Evolutionary conservation across 2,113 vertebrate genomes (phyloP), one percentile per base, ranked within the genome.

Genomic region (Columbina picui): DNA sequence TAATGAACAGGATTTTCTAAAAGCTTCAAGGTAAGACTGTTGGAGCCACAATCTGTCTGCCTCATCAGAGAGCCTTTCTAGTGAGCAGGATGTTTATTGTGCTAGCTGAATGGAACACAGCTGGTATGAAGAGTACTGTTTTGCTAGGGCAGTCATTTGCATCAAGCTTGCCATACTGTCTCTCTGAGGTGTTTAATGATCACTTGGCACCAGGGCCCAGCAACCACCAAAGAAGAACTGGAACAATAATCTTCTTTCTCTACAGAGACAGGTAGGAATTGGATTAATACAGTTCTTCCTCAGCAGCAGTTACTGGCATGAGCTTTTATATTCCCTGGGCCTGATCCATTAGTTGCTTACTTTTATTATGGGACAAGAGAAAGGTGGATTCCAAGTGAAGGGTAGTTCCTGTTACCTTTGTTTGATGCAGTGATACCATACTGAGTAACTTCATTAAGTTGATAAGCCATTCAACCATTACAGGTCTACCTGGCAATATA

Each of bases 1-100:
- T 89, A 95, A 96, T 26, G 63, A 84, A 38, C 41, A 78, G 87
- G 84, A 82, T 94, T 91, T 92, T 85, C 86, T 83, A 30, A 97
- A 85, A 87, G 80, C 67, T 94, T 83, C 55, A 61, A 32, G 70
- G 84, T 76, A 69, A 78, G 74, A 69, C 65, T 50, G 57, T 27
- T 73, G 69, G 77, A 96, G 74, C 32, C 89, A 65, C 53, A 89
- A 34, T 45, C 80, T 90, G 86, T 32, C 69, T 84, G 65, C 61
- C 93, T 96, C 83, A 65, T 94, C 76, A 74, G 76, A 81, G 83
- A 84, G 73, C 49, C 73, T 86, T 94, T 71, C 74, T 64, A 27
- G 79, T 39, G 39, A 93, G 89, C 65, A 68, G 69, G 2, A 0
- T 64, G 53, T 87, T 90, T 36, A 3, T 76, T 84, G 64, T 78